phyloP scores from a whole-genome alignment of 64 coral and sea anemone genomes.

The Trachythela sp. region DNA sequence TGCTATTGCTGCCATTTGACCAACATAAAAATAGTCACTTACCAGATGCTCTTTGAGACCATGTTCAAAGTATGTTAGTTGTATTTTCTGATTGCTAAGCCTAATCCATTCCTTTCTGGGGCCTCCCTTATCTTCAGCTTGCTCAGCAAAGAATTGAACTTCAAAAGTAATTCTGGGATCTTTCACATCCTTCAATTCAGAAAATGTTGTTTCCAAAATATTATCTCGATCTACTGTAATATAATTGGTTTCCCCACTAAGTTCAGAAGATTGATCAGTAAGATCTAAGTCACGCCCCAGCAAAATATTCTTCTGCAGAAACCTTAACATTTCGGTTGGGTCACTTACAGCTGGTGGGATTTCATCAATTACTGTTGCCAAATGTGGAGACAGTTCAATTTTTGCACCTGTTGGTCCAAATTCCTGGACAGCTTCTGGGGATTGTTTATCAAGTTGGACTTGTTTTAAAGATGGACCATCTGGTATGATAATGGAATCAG shows the following conservation, averaged over 20 bases:
- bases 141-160: slow-evolving; percentile 42
- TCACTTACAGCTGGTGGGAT: background rate
- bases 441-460: background rate
- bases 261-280: background rate
- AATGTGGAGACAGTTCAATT: background rate
- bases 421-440: background rate
- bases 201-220: slow-evolving; percentile 27
- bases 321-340: slow-evolving; percentile 40
- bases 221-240: slow-evolving; percentile 32
- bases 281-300: slow-evolving; percentile 16
- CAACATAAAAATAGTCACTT: slow-evolving; percentile 16
- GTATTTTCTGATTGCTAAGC: background rate
- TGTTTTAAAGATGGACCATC: slow-evolving; percentile 33
- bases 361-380: background rate
- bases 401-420: background rate
- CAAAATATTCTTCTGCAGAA: slow-evolving; percentile 31
- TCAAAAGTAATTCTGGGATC: slow-evolving; percentile 31
- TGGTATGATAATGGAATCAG: too few species aligned
- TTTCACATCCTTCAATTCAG: slow-evolving; percentile 32
- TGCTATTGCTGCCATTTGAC: slow-evolving; percentile 16
- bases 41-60: background rate
- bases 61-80: background rate
- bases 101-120: too few species aligned
- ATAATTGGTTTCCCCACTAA: slow-evolving; percentile 30
- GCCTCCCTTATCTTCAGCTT: slow-evolving; percentile 31